Conservation (phyloP, 1,140 invertebrate species). For the Drosophila pectinifera region DNA sequence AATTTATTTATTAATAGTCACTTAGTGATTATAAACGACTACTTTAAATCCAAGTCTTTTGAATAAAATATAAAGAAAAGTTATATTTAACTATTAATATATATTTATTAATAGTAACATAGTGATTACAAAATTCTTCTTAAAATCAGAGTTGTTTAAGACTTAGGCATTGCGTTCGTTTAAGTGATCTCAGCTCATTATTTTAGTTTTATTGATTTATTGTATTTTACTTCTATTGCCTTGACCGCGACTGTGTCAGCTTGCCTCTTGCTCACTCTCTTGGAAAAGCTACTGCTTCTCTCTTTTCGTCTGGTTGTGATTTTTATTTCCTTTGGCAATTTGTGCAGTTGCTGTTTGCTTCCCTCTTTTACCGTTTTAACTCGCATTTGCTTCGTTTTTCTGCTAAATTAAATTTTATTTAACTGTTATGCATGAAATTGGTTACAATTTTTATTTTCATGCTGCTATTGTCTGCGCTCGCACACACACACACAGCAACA, state of each 20-base stretch:
- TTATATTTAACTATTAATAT: too few relatives aligned
- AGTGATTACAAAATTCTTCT: too few relatives aligned
- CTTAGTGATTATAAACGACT: too few relatives aligned
- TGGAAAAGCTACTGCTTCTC: constrained; percentile 14
- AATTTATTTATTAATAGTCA: too few relatives aligned
- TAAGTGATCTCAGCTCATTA: too few relatives aligned
- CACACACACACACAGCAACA: constrained; percentile 23
- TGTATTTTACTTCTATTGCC: not conserved
- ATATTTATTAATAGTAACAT: too few relatives aligned
- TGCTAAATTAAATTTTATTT: constrained; percentile 82
- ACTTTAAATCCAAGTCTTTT: too few relatives aligned
- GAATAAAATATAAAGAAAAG: too few relatives aligned
- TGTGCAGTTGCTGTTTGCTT: constrained; percentile 38
- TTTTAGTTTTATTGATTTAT: too few relatives aligned
- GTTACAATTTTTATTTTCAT: constrained; percentile 73
- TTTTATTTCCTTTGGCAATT: constrained; percentile 58
- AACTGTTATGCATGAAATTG: constrained; percentile 78
- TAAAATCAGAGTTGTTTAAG: not conserved
- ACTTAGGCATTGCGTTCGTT: too few relatives aligned
- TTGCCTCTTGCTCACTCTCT: constrained; percentile 1
- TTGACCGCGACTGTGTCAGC: not conserved
- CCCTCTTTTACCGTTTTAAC: constrained; percentile 33
- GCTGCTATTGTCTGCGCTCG: constrained; percentile 46
- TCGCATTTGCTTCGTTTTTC: constrained; percentile 62
- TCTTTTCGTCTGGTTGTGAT: constrained; percentile 42